Conservation (phyloP, 1,140 invertebrate species). For the Coelopa frigida region DNA sequence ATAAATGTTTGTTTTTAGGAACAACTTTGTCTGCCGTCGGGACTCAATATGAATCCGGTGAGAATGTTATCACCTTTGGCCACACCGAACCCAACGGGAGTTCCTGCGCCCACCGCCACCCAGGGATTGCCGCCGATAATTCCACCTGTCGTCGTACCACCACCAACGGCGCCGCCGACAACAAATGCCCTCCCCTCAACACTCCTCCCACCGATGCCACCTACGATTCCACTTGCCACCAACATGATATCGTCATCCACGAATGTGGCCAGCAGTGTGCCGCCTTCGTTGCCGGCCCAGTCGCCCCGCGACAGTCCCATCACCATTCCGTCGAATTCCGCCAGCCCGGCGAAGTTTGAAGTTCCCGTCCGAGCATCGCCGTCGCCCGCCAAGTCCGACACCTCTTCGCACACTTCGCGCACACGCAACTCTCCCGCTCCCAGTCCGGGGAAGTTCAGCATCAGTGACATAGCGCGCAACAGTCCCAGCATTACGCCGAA, state of each 20-base stretch:
- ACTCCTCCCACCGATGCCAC: slow-evolving; percentile 13
- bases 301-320: slow-evolving; percentile 41
- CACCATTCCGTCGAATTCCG: slow-evolving; percentile 38
- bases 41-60: slow-evolving; percentile 43
- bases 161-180: neutral
- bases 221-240: slow-evolving; percentile 1
- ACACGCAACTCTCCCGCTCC: slow-evolving; percentile 39
- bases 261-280: no score
- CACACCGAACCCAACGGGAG: slow-evolving; percentile 29
- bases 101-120: slow-evolving; percentile 3
- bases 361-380: slow-evolving; percentile 36
- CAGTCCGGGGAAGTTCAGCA: slow-evolving; percentile 39
- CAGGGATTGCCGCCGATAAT: slow-evolving; percentile 9
- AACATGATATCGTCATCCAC: slow-evolving; percentile 1
- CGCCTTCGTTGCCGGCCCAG: slow-evolving; percentile 12
- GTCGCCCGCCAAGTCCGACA: slow-evolving; percentile 41
- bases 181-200: neutral
- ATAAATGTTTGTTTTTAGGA: no score
- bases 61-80: slow-evolving; percentile 37
- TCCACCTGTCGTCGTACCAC: neutral
- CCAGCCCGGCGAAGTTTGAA: slow-evolving; percentile 43
- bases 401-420: slow-evolving; percentile 30
- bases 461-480: slow-evolving; percentile 37
- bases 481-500: slow-evolving; percentile 42
- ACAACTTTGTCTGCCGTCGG: slow-evolving; percentile 42